Base-by-base conservation (phyloP, 2,888 invertebrate genomes). In the Cheilosia soror region DNA sequence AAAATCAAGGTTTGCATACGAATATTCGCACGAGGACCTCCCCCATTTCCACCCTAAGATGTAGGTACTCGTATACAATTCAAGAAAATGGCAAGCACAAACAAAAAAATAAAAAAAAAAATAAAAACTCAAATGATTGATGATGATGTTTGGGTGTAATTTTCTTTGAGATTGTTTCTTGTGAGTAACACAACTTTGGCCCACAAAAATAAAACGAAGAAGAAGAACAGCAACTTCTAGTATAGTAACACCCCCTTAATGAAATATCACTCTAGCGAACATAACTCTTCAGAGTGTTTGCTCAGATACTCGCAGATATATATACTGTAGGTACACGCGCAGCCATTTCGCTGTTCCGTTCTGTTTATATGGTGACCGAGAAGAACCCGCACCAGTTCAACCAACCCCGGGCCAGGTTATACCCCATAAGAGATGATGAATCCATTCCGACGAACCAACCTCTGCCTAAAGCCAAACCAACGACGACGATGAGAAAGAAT, bases 351-450 rank as follows among this genome's bases (percentile, higher is more conserved):
- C 33, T 47, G 57, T 65, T 80, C 47, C 55, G 65, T 44, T 53
- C 57, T 73, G 78, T 75, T 80, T 80, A 69, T 20, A 15, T 80
- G 65, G 11, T 69, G 73, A 84, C 83, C 76, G 76, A 81, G 65
- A 44, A 44, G 81, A 81, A 55, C 51, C 62, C 49, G 42, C 40
- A 27, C 15, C 60, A 60, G 65, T 31, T 72, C 78, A 75, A 84
- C 83, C 84, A 84, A 84, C 84, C 84, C 84, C 60, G 68, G 79
- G 79, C 63, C 84, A 84, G 65, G 80, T 76, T 84, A 65, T 71
- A 82, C 80, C 79, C 84, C 84, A 79, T 75, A 55, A 84, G 73
- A 80, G 71, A 84, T 84, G 84, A 84, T 84, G 84, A 80, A 84
- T 84, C 84, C 84, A 84, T 84, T 80, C 55, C 69, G 83, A 69